phyloP scores from a whole-genome alignment of 2,113 vertebrate species.

The Ptychochromis oligacanthus region DNA sequence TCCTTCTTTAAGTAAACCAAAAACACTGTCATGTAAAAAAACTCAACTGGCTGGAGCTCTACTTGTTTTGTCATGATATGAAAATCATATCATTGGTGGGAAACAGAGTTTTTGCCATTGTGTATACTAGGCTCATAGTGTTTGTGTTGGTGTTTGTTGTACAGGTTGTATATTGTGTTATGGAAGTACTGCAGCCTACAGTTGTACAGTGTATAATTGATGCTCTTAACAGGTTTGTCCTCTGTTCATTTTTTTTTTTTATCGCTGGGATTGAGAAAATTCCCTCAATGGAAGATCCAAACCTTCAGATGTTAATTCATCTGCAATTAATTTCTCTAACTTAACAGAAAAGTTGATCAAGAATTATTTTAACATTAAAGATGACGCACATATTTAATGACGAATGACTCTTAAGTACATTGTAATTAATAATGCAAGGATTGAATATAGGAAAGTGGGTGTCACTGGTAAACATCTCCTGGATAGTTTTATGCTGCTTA shows the following conservation, averaged over 20 bases:
- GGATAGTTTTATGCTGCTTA: slow-evolving; percentile 12
- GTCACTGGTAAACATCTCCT: slow-evolving; percentile 44
- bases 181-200: neutral
- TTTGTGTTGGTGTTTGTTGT: neutral
- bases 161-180: neutral
- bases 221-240: neutral
- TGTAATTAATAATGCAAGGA: neutral
- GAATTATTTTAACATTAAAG: neutral
- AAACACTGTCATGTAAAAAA: neutral
- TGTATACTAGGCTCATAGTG: neutral
- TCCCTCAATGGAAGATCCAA: neutral
- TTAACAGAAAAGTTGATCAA: neutral
- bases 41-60: neutral
- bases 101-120: neutral
- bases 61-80: neutral
- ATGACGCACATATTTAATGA: neutral
- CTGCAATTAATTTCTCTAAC: neutral
- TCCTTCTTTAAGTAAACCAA: neutral
- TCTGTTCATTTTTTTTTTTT: neutral
- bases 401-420: neutral
- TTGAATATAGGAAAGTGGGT: slow-evolving; percentile 14
- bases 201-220: neutral
- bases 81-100: neutral
- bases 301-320: neutral
- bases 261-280: neutral